These are phyloP conservation scores for Ceyx cyanopectus DNA, from an alignment of 2,113 vertebrate species.

Conservation along the genomic window DNA sequence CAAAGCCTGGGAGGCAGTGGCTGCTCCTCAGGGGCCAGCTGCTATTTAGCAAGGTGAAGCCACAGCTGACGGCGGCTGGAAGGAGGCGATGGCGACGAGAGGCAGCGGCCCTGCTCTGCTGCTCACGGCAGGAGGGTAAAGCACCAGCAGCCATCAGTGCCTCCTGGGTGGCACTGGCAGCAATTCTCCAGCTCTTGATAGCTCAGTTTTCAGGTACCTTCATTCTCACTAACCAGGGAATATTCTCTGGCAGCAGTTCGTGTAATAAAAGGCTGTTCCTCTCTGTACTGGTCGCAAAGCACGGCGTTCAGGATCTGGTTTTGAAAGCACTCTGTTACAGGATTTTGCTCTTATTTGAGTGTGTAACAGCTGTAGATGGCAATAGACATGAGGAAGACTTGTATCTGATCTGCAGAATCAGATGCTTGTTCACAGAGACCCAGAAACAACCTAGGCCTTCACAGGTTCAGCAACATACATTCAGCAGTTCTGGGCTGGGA, in stretches of 20 bases:
- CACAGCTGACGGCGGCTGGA: neutral
- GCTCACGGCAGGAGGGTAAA: neutral
- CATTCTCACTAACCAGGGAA: neutral
- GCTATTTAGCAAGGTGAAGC: neutral
- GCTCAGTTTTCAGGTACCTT: neutral
- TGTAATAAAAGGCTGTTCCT: neutral
- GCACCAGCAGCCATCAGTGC: neutral
- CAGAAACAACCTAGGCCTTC: neutral
- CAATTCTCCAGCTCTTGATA: neutral
- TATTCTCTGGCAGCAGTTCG: neutral
- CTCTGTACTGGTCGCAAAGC: neutral
- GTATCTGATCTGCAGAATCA: neutral
- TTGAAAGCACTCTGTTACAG: neutral
- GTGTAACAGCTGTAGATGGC: neutral
- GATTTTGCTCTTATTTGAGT: neutral
- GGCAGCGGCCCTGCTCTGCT: neutral
- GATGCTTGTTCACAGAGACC: neutral
- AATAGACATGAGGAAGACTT: neutral
- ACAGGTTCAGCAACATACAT: neutral
- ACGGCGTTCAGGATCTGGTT: neutral
- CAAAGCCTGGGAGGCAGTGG: neutral
- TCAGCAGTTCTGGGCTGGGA: accelerated
- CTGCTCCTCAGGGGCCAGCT: neutral
- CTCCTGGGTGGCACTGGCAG: neutral
- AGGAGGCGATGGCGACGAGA: neutral